Conservation (phyloP, 1,140 invertebrate genomes). For the Muscidifurax raptorellus region DNA sequence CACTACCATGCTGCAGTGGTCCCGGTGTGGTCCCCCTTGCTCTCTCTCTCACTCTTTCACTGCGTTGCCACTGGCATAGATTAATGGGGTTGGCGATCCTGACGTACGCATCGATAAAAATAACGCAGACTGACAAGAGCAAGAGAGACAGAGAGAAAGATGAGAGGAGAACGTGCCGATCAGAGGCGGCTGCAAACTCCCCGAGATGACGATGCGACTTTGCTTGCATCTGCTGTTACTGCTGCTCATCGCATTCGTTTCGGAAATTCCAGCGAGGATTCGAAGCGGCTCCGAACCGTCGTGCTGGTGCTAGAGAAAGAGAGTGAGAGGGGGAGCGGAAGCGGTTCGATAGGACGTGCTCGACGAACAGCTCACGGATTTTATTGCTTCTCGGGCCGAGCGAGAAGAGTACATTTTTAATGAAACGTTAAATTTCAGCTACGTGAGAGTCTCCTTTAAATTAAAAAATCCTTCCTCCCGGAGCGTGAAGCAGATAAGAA, state of each 20-base stretch:
- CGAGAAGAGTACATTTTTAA: not conserved
- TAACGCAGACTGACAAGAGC: not conserved
- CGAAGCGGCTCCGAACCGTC: not conserved
- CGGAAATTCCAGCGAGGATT: constrained; percentile 41
- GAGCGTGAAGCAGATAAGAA: not conserved
- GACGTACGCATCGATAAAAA: constrained; percentile 41
- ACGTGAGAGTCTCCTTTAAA: not conserved
- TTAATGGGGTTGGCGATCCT: constrained; percentile 46
- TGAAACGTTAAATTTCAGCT: constrained; percentile 1
- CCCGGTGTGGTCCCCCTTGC: not conserved
- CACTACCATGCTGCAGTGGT: not conserved
- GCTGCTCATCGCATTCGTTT: constrained; percentile 14
- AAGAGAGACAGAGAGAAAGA: not conserved
- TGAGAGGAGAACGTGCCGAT: constrained; percentile 26
- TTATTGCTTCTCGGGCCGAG: not conserved
- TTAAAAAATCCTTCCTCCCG: not conserved
- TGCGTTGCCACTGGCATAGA: constrained; percentile 35
- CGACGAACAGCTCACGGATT: not conserved
- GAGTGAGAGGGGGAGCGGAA: not conserved
- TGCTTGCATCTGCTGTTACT: not conserved
- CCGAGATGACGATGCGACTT: constrained; percentile 34
- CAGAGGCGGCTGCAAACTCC: constrained; percentile 17
- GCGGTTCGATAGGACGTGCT: not conserved
- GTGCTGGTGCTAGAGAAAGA: not conserved
- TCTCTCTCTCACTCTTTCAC: not conserved